Base-by-base conservation (phyloP, 2,797 vertebrate species). In the Mus minutoides region DNA sequence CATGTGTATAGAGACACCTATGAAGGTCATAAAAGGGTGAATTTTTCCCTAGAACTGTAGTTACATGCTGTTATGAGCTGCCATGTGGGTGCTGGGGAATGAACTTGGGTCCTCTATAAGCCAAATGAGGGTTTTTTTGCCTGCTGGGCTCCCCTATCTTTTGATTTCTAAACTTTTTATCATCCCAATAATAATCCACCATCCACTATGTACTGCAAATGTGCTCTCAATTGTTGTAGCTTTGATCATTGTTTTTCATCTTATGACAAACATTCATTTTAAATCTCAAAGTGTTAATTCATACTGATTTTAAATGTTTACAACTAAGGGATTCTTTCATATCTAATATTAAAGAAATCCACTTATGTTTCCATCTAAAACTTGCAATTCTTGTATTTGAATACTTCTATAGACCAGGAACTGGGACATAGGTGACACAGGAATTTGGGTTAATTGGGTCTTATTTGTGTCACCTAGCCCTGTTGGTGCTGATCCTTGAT, bases 231-330 rank as follows among this genome's bases (percentile, higher is more conserved):
- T 91, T 31, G 60, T 46, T 62, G 29, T 58, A 24, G 1, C 78
- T 93, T 92, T 91, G 84, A 34, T 16, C 12, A 88, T 49, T 91
- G 56, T 60, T 87, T 67, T 24, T 26, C 43, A 31, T 95, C 58
- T 83, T 67, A 77, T 77, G 22, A 88, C 14, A 91, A 84, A 29
- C 54, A 9, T 52, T 94, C 9, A 54, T 82, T 79, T 86, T 24
- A 76, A 84, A 94, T 54, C 26, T 60, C 31, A 46, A 40, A 49
- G 9, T 84, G 26, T n/a, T 62, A 46, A 17, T 19, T 69, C 79
- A 88, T 0, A 56, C 14, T 24, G 3, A 52, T 46, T 73, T 86
- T 22, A 49, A 71, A 34, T 60, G 46, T 64, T 90, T 79, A 6
- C 2, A 79, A 56, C 10, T 76, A 60, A 46, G 6, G 3, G 69